Base-by-base conservation (phyloP, 2,113 vertebrate species). In the Columba livia region DNA sequence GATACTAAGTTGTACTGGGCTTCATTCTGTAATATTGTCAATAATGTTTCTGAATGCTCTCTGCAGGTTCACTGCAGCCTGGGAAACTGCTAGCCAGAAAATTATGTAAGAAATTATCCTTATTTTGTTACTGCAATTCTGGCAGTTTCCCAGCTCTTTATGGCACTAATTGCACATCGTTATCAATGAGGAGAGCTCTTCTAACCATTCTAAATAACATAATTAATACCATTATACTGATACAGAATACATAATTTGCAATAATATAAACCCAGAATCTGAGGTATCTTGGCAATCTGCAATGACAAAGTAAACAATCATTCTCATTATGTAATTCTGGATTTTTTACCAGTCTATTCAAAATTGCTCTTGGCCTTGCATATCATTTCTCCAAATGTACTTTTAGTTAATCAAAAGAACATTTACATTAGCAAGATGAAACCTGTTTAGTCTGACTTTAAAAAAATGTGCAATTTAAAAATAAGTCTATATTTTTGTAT, bases 21-120 rank as follows among this genome's bases (percentile, higher is more conserved):
- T 90, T 62, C 0, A 0, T 82, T 79, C 79, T 50, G 19, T 54
- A 36, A 58, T 0, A 0, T 19, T 62, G 6, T 21, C 69, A 21
- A 47, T 34, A 42, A 60, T 9, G 23, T 18, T 85, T 82, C 58
- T 2, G 2, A 56, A 78, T 17, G 9, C 31, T 38, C 4, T 3
- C 7, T 1, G 3, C 69, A 58, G 17, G 23, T 79, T 89, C 47
- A 79, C 31, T 18, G 88, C 14, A 44, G 67, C 67, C 83, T 73
- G 60, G 42, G 62, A 73, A 82, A 90, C 64, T 31, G n/a, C 60
- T 50, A 58, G 31, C 28, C 64, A 79, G 64, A 90, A 93, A 95
- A 73, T 72, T 29, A 66, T 26, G 24, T n/a, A 78, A 84, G 74
- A 81, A 91, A 66, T 34, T 13, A 77, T 12, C 64, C 42, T 65